Percentiles rank a stretch among this genome's conserved stretches.
phyloP scores from a whole-genome alignment of 2,888 invertebrate species.

The Orchesellides sinensis region DNA sequence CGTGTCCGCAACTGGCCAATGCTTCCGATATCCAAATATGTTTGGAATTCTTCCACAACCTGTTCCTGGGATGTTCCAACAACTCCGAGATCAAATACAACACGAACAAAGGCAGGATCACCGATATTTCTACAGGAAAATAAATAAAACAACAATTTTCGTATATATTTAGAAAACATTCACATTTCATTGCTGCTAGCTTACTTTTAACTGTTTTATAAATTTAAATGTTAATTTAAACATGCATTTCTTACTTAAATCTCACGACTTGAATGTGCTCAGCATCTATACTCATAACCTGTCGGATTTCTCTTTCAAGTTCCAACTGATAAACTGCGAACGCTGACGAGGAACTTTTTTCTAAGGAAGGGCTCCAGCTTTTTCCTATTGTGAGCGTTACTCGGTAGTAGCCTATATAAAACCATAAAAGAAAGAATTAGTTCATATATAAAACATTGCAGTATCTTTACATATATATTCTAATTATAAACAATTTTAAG shows the following conservation, averaged over 20 bases:
- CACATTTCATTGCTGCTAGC: no score
- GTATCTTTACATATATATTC: no score
- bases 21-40: slow-evolving; percentile 65
- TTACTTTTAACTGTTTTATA: neutral
- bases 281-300: slow-evolving; percentile 61
- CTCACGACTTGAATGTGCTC: slow-evolving; percentile 69
- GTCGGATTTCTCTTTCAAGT: slow-evolving; percentile 65
- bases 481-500: slow-evolving; percentile 20
- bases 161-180: no score
- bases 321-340: slow-evolving; percentile 68
- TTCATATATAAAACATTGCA: no score
- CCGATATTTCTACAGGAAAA: slow-evolving; percentile 71
- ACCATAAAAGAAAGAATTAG: slow-evolving; percentile 1
- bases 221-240: neutral
- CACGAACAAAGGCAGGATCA: slow-evolving; percentile 67
- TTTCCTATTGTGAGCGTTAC: slow-evolving; percentile 70
- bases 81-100: slow-evolving; percentile 69
- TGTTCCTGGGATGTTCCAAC: slow-evolving; percentile 48
- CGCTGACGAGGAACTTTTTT: slow-evolving; percentile 51
- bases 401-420: slow-evolving; percentile 66
- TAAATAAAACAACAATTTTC: no score
- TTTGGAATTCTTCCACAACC: slow-evolving; percentile 66
- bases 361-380: slow-evolving; percentile 71
- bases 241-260: slow-evolving; percentile 69
- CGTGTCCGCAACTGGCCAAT: slow-evolving; percentile 67